phyloP scores from a whole-genome alignment of 1,140 invertebrate species.

The Euwallacea similis region DNA sequence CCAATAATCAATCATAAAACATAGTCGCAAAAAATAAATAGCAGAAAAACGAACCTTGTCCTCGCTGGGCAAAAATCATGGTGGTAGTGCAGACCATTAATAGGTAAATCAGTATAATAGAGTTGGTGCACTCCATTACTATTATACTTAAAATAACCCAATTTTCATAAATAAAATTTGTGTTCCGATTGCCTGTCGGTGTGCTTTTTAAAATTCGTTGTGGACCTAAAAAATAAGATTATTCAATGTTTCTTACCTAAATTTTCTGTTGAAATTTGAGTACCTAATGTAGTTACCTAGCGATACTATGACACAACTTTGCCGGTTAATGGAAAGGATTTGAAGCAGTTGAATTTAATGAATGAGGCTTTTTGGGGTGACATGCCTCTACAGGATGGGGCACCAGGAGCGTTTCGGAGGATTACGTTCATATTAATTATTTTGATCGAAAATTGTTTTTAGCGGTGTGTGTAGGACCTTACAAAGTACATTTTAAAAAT shows the following conservation, averaged over 20 bases:
- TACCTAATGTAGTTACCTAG: no score
- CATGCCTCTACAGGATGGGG: no score
- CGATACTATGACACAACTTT: no score
- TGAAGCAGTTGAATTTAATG: no score
- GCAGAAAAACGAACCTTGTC: slow-evolving; percentile 23
- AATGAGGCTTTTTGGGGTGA: no score
- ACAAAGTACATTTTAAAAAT: no score
- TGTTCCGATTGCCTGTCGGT: background rate
- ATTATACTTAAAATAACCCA: background rate
- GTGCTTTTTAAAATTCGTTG: background rate
- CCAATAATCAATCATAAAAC: background rate
- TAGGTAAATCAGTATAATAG: slow-evolving; percentile 8
- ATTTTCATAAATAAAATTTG: background rate
- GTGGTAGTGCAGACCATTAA: slow-evolving; percentile 3
- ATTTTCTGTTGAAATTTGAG: no score
- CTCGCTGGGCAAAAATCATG: slow-evolving; percentile 19
- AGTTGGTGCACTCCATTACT: slow-evolving; percentile 24
- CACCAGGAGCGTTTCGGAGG: no score
- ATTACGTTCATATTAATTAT: no score
- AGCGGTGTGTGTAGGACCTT: no score
- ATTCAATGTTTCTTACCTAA: background rate
- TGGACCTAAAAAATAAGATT: background rate
- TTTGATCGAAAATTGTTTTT: no score
- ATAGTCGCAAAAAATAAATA: slow-evolving; percentile 9
- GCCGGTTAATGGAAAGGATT: no score